Conservation (phyloP, 2,888 invertebrate species). For the Caenorhabditis japonica region DNA sequence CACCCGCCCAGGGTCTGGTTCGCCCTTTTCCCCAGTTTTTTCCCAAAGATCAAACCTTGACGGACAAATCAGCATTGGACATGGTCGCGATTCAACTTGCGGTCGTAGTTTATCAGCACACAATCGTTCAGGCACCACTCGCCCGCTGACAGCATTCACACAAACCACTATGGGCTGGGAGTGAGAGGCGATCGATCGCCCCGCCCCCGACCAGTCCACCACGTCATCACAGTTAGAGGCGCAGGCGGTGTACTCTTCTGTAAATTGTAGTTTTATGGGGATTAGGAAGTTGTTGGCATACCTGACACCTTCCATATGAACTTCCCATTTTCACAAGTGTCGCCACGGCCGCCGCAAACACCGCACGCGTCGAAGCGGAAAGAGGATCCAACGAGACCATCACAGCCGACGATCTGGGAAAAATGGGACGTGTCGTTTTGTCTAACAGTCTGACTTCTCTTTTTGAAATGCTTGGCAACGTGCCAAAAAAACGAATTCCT, state of each 20-base stretch:
- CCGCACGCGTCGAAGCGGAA: slow-evolving; percentile 80
- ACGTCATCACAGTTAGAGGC: slow-evolving; percentile 56
- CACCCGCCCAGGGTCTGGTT: too few relatives aligned
- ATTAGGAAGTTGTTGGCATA: not conserved
- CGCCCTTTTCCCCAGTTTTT: too few relatives aligned
- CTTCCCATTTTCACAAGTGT: slow-evolving; percentile 86
- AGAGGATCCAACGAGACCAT: slow-evolving; percentile 80
- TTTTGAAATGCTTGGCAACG: not conserved
- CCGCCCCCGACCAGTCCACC: slow-evolving; percentile 40
- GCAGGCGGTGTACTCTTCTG: slow-evolving; percentile 62
- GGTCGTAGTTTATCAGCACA: slow-evolving; percentile 73
- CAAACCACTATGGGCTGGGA: slow-evolving; percentile 68
- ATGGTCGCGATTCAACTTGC: slow-evolving; percentile 61
- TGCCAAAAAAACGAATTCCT: too few relatives aligned
- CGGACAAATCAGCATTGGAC: slow-evolving; percentile 70
- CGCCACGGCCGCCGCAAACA: slow-evolving; percentile 80
- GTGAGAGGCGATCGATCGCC: slow-evolving; percentile 36
- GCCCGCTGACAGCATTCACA: slow-evolving; percentile 64
- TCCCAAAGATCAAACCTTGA: too few relatives aligned
- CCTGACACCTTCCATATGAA: slow-evolving; percentile 87
- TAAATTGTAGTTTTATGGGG: not conserved
- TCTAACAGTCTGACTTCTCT: too few relatives aligned
- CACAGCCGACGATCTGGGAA: slow-evolving; percentile 81
- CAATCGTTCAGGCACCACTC: slow-evolving; percentile 73
- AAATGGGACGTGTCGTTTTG: too few relatives aligned